Conservation (phyloP, 1,140 invertebrate genomes). For the Cyrtorhinus lividipennis region DNA sequence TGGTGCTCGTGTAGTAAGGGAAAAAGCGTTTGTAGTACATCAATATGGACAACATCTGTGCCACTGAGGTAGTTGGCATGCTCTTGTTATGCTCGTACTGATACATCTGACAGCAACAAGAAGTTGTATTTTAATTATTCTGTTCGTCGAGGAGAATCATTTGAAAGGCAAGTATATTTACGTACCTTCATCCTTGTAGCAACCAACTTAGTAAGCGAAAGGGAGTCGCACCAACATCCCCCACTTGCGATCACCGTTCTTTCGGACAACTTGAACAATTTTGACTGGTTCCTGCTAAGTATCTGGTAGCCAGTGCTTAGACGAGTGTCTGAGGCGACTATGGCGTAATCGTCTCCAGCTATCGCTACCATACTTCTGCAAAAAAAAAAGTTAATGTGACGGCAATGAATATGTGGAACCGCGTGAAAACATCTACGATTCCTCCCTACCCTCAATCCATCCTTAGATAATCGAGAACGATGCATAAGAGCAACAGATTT, state of each 20-base stretch:
- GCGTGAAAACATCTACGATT: no score
- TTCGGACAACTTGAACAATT: conserved; percentile 62
- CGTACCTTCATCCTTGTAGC: conserved; percentile 67
- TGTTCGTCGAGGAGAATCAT: not conserved
- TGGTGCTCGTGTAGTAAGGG: conserved; percentile 93
- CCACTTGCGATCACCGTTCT: conserved; percentile 74
- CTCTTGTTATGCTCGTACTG: conserved; percentile 85
- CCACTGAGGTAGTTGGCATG: conserved; percentile 82
- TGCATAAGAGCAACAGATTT: no score
- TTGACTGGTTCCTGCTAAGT: conserved; percentile 72
- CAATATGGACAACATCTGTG: conserved; percentile 91
- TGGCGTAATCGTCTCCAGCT: conserved; percentile 76
- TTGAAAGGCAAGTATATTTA: no score
- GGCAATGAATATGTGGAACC: no score
- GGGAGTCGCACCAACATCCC: conserved; percentile 96
- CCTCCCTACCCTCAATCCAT: no score
- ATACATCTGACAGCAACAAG: conserved; percentile 58
- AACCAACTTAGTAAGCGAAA: conserved; percentile 76
- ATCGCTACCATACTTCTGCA: conserved; percentile 74
- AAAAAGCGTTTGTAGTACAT: conserved; percentile 96
- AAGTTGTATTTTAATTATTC: not conserved
- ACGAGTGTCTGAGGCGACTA: conserved; percentile 81
- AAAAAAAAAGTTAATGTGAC: no score
- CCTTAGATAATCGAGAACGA: no score
- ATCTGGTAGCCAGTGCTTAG: conserved; percentile 84